Evolutionary conservation across 2,888 invertebrate species (phyloP).

Genomic region (Cryptocephalus primarius): DNA sequence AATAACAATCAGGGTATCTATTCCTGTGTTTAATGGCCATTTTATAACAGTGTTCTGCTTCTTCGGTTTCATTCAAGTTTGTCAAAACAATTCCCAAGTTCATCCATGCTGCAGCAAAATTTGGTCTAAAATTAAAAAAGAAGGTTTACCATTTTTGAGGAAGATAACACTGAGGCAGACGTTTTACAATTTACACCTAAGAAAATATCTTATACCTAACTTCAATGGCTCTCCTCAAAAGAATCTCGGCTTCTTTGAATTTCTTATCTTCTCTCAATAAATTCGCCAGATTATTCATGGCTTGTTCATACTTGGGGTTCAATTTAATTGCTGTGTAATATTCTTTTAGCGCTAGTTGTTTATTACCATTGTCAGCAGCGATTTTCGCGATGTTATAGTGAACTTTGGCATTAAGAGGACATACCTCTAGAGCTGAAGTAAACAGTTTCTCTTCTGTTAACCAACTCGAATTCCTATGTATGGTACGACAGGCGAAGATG

Average conservation of each 20-base stretch:
- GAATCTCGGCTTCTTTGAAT: constrained; percentile 58
- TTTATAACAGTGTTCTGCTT: constrained; percentile 69
- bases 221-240: constrained; percentile 60
- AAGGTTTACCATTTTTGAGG: no score
- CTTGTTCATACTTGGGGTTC: constrained; percentile 77
- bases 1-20: constrained; percentile 85
- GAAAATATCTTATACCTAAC: constrained; percentile 48
- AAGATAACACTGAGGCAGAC: no score
- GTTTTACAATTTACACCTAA: no score
- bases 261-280: constrained; percentile 61
- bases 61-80: constrained; percentile 53
- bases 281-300: constrained; percentile 90
- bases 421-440: constrained; percentile 69
- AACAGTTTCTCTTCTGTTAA: constrained; percentile 68
- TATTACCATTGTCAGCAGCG: constrained; percentile 62
- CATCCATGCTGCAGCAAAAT: constrained; percentile 97
- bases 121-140: constrained; percentile 44
- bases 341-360: constrained; percentile 57
- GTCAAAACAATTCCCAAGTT: constrained; percentile 90
- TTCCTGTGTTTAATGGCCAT: constrained; percentile 65
- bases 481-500: constrained; percentile 36
- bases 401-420: constrained; percentile 90
- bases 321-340: constrained; percentile 53
- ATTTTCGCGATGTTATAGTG: constrained; percentile 88
- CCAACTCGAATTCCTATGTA: constrained; percentile 69